Evolutionary conservation across 2,113 vertebrate genomes (phyloP).

Genomic region (Gymnorhina tibicen): DNA sequence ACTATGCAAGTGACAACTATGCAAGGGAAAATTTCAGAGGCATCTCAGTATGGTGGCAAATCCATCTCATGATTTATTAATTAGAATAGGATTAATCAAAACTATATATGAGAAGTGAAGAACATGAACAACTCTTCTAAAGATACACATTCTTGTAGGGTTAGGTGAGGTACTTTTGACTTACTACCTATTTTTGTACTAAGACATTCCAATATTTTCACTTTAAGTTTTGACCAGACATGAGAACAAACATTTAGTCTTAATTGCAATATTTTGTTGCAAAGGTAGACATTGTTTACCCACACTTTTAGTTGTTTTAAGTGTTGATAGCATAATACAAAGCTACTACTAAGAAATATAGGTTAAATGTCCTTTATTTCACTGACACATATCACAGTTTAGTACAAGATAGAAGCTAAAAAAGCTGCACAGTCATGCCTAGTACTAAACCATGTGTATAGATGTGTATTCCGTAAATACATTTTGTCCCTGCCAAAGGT

Average conservation of each 20-base stretch:
- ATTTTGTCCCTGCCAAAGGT: neutral
- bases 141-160: neutral
- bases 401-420: neutral
- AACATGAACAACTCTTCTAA: neutral
- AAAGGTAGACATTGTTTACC: neutral
- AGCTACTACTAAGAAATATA: neutral
- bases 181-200: neutral
- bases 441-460: neutral
- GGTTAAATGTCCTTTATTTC: neutral
- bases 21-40: neutral
- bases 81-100: neutral
- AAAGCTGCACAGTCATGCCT: neutral
- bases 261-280: neutral
- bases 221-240: neutral
- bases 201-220: neutral
- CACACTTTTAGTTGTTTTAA: neutral
- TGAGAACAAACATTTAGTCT: neutral
- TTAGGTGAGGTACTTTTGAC: neutral
- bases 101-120: neutral
- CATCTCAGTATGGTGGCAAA: neutral
- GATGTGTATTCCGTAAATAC: neutral
- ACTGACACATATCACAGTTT: neutral
- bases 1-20: neutral
- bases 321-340: neutral
- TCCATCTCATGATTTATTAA: neutral